These are phyloP conservation scores for Stercorarius parasiticus DNA, from an alignment of 2,113 vertebrate species.

Conservation along the genomic window DNA sequence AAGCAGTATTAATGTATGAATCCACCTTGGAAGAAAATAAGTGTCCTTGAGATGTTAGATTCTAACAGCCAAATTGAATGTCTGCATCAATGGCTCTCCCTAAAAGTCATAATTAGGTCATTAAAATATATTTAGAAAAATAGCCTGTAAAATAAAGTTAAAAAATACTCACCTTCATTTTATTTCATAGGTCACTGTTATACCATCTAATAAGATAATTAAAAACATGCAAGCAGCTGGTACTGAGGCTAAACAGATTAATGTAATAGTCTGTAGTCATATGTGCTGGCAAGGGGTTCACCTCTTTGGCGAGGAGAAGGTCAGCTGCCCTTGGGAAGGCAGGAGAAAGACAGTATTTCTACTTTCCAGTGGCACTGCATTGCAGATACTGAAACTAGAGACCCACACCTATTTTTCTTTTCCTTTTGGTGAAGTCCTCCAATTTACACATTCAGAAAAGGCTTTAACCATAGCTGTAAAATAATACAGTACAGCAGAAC, in stretches of 20 bases:
- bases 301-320: slow-evolving; percentile 80
- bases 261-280: slow-evolving; percentile 84
- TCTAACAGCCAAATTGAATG: slow-evolving; percentile 61
- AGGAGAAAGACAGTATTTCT: slow-evolving; percentile 55
- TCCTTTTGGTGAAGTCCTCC: neutral
- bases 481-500: neutral
- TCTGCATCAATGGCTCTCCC: slow-evolving; percentile 63
- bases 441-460: neutral
- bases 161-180: slow-evolving; percentile 85
- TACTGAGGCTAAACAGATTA: slow-evolving; percentile 84
- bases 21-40: slow-evolving; percentile 57
- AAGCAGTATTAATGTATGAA: slow-evolving; percentile 40
- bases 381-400: slow-evolving; percentile 19
- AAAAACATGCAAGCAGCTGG: slow-evolving; percentile 86
- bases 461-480: neutral
- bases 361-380: slow-evolving; percentile 28
- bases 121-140: slow-evolving; percentile 76
- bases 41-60: slow-evolving; percentile 54
- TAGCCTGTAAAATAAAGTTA: slow-evolving; percentile 74
- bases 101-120: slow-evolving; percentile 70
- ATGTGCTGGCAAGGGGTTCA: slow-evolving; percentile 83
- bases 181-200: slow-evolving; percentile 85
- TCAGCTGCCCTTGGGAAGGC: slow-evolving; percentile 81
- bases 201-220: slow-evolving; percentile 85
- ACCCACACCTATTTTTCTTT: neutral